phyloP scores from a whole-genome alignment of 2,888 invertebrate genomes.

The Sphecodes monilicornis region DNA sequence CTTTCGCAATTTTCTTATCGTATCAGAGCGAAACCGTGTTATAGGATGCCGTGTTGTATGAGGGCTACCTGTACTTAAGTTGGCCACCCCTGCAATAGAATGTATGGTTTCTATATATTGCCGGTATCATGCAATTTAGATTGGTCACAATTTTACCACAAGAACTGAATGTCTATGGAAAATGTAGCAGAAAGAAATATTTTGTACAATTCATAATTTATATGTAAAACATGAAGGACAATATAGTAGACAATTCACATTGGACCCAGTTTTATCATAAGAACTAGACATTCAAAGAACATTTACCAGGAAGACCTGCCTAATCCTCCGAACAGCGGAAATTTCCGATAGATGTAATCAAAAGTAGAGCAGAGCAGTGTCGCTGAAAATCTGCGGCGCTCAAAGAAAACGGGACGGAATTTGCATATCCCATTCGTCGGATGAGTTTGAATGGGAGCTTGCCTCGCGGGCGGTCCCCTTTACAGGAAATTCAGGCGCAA shows the following conservation, averaged over 20 bases:
- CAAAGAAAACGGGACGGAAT: not conserved
- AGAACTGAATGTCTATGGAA: too few relatives aligned
- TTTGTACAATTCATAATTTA: not conserved
- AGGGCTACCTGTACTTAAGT: too few relatives aligned
- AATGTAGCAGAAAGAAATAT: not conserved
- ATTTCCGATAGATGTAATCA: not conserved
- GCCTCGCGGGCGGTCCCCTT: not conserved
- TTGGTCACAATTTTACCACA: not conserved
- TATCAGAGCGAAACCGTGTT: too few relatives aligned
- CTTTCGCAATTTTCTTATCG: too few relatives aligned
- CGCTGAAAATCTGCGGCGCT: not conserved
- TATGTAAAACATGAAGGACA: not conserved
- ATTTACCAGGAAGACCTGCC: not conserved
- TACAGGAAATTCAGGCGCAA: conserved; percentile 12
- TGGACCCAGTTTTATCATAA: not conserved
- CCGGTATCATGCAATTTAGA: too few relatives aligned
- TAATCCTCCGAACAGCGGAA: not conserved
- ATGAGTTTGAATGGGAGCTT: not conserved
- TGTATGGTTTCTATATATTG: too few relatives aligned
- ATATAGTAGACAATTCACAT: not conserved
- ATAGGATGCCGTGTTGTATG: too few relatives aligned
- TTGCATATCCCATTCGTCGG: conserved; percentile 7
- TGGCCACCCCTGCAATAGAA: too few relatives aligned
- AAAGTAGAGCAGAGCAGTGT: not conserved
- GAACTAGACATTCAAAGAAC: not conserved